Percentiles rank a stretch among this genome's conserved stretches.
Evolutionary conservation across 2,888 invertebrate species (phyloP).

Genomic region (Agriopis aurantiaria): DNA sequence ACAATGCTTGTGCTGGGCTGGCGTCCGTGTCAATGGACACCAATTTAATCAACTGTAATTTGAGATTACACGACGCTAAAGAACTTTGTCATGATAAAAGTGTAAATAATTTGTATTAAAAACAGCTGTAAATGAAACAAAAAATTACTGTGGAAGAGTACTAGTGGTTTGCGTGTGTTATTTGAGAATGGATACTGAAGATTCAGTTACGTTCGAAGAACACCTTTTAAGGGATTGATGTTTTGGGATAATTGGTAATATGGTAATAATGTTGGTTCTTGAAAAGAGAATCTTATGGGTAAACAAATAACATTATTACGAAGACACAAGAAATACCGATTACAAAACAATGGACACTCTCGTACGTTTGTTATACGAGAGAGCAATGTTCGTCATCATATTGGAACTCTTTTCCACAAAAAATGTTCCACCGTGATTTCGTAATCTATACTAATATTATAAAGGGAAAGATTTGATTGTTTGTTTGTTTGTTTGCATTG

Average conservation of each 20-base stretch:
- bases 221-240: constrained; percentile 10
- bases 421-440: too few species aligned
- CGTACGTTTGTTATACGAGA: neutral
- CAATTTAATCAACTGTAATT: constrained; percentile 47
- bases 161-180: constrained; percentile 7
- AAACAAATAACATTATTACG: constrained; percentile 10
- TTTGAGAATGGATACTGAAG: constrained; percentile 4
- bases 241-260: constrained; percentile 12
- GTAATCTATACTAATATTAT: too few species aligned
- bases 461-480: too few species aligned
- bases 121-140: neutral
- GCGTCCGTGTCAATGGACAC: constrained; percentile 41
- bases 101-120: neutral
- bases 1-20: constrained; percentile 43
- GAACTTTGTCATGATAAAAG: constrained; percentile 8
- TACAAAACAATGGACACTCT: too few species aligned
- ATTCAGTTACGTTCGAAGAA: constrained; percentile 26
- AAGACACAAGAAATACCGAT: neutral
- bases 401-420: too few species aligned
- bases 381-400: too few species aligned
- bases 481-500: too few species aligned
- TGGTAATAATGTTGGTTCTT: constrained; percentile 14
- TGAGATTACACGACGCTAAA: constrained; percentile 29
- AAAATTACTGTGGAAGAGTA: constrained; percentile 10
- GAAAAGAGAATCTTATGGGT: constrained; percentile 1